Conservation (phyloP, 2,888 invertebrate genomes). For the Parnassius orleans region DNA sequence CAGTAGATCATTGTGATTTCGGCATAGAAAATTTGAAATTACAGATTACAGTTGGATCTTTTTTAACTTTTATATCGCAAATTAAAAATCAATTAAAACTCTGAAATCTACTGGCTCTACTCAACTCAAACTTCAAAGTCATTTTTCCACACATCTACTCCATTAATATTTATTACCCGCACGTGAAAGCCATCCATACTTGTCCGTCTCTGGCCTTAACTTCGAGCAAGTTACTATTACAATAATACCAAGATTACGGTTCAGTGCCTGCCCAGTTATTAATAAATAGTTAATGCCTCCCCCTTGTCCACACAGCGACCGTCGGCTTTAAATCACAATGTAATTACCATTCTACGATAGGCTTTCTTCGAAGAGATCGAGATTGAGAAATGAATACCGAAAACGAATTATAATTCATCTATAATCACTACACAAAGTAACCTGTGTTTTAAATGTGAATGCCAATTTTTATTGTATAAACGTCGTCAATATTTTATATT, state of each 20-base stretch:
- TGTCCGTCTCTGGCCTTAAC: constrained; percentile 44
- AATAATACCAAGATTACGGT: constrained; percentile 61
- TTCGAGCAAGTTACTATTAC: constrained; percentile 62
- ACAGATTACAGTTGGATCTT: background rate
- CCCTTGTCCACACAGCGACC: constrained; percentile 59
- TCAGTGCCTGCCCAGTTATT: constrained; percentile 59
- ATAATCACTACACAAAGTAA: constrained; percentile 22
- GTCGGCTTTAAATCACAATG: constrained; percentile 64
- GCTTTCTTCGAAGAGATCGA: constrained; percentile 48
- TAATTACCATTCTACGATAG: constrained; percentile 62
- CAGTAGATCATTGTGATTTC: constrained; percentile 1
- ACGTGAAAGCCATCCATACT: constrained; percentile 43
- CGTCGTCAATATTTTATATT: too few species aligned
- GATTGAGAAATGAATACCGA: constrained; percentile 64
- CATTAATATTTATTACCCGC: constrained; percentile 21
- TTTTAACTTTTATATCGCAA: background rate
- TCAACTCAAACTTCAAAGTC: constrained; percentile 14
- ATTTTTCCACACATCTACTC: constrained; percentile 25
- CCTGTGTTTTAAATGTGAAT: constrained; percentile 5
- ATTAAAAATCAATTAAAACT: constrained; percentile 17
- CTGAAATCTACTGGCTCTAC: constrained; percentile 2
- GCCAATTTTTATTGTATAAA: constrained; percentile 8
- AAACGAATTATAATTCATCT: constrained; percentile 38
- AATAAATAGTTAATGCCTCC: constrained; percentile 64
- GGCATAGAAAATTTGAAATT: background rate